Conservation (phyloP, 2,797 vertebrate species). For the Pangasius djambal region DNA sequence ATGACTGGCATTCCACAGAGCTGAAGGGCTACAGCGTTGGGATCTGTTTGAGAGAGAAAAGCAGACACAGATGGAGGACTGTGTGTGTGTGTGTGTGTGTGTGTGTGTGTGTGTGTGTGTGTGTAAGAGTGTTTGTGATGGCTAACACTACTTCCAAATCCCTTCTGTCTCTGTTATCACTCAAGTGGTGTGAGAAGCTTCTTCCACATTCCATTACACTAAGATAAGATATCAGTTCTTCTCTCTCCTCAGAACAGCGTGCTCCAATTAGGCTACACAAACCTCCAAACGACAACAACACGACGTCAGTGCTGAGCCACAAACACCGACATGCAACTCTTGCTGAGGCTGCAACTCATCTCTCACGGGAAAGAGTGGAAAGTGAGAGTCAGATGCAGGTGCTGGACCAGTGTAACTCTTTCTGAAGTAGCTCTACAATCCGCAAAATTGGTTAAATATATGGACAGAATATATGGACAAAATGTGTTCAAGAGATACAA, state of each 20-base stretch:
- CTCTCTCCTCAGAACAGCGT: not conserved
- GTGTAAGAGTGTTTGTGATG: conserved; percentile 36
- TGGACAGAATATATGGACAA: not conserved
- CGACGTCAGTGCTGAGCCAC: not conserved
- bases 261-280: conserved; percentile 37
- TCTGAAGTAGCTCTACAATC: not conserved
- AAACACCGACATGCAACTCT: not conserved
- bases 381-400: conserved; percentile 5
- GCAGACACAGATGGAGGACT: conserved; percentile 52
- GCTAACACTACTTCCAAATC: conserved; percentile 37
- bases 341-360: not conserved
- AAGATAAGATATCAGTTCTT: conserved; percentile 38
- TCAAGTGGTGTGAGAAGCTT: conserved; percentile 49
- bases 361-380: conserved; percentile 2
- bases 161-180: conserved; percentile 40
- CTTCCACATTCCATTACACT: conserved; percentile 41
- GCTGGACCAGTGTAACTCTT: not conserved
- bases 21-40: conserved; percentile 19
- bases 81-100: conserved; percentile 42
- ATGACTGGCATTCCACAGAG: conserved; percentile 31
- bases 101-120: conserved; percentile 31
- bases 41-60: conserved; percentile 30
- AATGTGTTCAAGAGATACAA: not conserved
- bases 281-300: not conserved
- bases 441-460: not conserved